These are phyloP conservation scores for Hippopotamus amphibius DNA, from an alignment of 2,113 vertebrate genomes.

Conservation along the genomic window DNA sequence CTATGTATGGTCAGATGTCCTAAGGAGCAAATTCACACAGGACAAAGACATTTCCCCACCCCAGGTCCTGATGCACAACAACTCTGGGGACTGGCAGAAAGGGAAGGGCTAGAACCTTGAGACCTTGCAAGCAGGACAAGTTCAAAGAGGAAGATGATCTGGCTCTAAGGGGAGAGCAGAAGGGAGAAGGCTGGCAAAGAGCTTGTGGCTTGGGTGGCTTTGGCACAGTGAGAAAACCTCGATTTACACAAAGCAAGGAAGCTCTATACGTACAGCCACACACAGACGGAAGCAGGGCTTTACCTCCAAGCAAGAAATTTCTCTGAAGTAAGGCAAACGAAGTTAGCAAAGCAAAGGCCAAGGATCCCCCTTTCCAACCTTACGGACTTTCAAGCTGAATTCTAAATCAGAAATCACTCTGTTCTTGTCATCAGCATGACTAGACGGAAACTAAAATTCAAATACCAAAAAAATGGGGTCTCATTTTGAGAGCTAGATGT, in stretches of 20 bases:
- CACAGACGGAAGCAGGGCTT: constrained; percentile 63
- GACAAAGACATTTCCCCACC: neutral
- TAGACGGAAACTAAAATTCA: neutral
- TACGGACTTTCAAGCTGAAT: neutral
- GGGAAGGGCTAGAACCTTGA: neutral
- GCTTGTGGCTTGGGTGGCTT: neutral
- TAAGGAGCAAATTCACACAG: neutral
- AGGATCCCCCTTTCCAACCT: constrained; percentile 58
- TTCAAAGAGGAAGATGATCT: constrained; percentile 54
- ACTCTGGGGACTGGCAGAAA: neutral
- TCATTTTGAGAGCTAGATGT: constrained; percentile 37
- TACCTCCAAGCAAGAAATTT: constrained; percentile 66
- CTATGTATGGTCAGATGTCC: neutral
- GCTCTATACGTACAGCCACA: neutral
- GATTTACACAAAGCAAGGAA: constrained; percentile 64
- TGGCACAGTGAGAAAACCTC: constrained; percentile 27
- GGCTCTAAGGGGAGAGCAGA: constrained; percentile 22
- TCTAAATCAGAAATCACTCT: constrained; percentile 28
- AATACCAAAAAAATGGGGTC: constrained; percentile 27
- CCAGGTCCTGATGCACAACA: neutral
- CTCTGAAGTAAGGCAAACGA: constrained; percentile 58
- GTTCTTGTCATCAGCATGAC: neutral
- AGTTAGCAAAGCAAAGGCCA: constrained; percentile 68
- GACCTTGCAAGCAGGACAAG: neutral
- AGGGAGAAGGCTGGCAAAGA: constrained; percentile 39